Evolutionary conservation across 1,140 invertebrate species (phyloP).

Genomic region (Melipona quadrifasciata): DNA sequence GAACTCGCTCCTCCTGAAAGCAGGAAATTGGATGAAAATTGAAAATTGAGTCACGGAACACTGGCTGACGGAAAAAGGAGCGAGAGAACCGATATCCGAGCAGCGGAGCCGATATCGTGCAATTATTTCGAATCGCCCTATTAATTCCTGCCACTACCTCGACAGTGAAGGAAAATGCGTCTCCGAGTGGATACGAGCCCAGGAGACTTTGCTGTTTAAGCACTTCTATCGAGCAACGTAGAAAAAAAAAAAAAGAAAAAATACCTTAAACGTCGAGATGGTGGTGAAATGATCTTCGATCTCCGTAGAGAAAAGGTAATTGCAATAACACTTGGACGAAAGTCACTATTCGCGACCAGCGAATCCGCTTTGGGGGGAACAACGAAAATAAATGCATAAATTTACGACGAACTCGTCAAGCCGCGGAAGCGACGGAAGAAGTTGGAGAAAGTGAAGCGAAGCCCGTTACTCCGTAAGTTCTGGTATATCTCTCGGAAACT

Average conservation of each 20-base stretch:
- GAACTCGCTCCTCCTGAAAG: neutral
- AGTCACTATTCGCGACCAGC: neutral
- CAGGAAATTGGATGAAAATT: slow-evolving; percentile 38
- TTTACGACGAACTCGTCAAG: slow-evolving; percentile 16
- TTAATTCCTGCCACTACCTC: neutral
- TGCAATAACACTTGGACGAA: neutral
- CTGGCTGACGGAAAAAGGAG: neutral
- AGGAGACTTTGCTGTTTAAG: no score
- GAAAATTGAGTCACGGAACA: slow-evolving; percentile 37
- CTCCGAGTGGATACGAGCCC: no score
- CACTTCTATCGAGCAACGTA: no score
- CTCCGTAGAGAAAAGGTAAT: neutral
- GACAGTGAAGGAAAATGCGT: neutral
- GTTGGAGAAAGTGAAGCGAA: neutral
- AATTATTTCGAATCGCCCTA: slow-evolving; percentile 31
- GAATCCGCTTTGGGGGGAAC: neutral
- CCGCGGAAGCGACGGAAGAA: slow-evolving; percentile 9
- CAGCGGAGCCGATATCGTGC: neutral
- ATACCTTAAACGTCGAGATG: neutral
- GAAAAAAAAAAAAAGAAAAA: neutral
- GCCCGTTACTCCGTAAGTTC: neutral
- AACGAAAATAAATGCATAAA: slow-evolving; percentile 42
- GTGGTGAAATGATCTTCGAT: neutral
- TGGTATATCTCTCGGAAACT: slow-evolving; percentile 23
- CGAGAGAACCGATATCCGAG: no score